Conservation (phyloP, 2,888 invertebrate genomes). For the Blera fallax region DNA sequence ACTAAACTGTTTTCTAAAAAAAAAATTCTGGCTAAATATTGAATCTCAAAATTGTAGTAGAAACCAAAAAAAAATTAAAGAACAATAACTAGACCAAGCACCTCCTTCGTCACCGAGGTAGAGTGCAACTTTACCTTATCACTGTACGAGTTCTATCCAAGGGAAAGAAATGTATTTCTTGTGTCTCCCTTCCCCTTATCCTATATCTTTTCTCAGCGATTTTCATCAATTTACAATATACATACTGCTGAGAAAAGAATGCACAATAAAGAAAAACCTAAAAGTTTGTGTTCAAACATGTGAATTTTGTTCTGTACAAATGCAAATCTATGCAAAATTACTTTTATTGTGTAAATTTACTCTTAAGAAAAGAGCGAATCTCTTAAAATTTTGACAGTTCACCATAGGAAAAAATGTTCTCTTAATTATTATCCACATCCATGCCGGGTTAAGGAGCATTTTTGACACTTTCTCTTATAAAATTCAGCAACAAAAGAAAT, state of each 20-base stretch:
- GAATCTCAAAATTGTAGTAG: too few relatives aligned
- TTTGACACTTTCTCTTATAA: slow-evolving; percentile 62
- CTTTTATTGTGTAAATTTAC: not conserved
- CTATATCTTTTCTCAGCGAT: not conserved
- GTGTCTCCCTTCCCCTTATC: not conserved
- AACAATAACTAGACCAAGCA: too few relatives aligned
- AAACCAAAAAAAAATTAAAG: too few relatives aligned
- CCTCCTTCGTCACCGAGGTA: too few relatives aligned
- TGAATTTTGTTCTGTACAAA: not conserved
- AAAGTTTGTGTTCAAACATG: not conserved
- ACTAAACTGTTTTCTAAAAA: too few relatives aligned
- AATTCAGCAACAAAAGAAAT: slow-evolving; percentile 42
- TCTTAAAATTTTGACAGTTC: slow-evolving; percentile 45
- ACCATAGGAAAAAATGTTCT: not conserved
- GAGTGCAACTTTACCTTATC: not conserved
- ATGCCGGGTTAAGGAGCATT: slow-evolving; percentile 50
- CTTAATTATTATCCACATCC: slow-evolving; percentile 30
- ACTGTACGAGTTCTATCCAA: slow-evolving; percentile 14
- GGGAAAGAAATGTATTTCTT: slow-evolving; percentile 20
- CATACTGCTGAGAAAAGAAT: not conserved
- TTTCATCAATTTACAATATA: not conserved
- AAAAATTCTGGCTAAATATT: too few relatives aligned
- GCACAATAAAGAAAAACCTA: not conserved
- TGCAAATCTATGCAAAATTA: slow-evolving; percentile 11
- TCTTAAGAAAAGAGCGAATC: too few relatives aligned